phyloP scores from a whole-genome alignment of 92 coral and sea anemone species.

The Siderastrea siderea region DNA sequence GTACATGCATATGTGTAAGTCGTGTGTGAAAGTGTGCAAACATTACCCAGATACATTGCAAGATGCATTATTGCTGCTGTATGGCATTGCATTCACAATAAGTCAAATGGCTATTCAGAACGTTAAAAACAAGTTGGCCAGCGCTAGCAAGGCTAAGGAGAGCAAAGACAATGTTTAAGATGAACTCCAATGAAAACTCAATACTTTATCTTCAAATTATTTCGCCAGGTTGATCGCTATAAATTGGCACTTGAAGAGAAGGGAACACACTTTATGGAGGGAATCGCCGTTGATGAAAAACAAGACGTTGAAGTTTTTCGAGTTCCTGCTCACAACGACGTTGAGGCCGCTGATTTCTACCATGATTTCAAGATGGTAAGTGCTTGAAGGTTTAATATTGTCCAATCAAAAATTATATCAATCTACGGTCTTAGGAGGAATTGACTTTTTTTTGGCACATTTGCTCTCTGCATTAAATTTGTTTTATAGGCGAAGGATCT shows the following conservation, averaged over 20 bases:
- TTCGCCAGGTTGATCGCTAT: background rate
- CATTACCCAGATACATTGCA: too few relatives aligned
- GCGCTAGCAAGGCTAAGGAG: too few relatives aligned
- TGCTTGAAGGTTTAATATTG: background rate
- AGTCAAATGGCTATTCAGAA: too few relatives aligned
- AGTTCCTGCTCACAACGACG: conserved; percentile 4
- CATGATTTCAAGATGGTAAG: conserved; percentile 12
- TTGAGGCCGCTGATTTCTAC: conserved; percentile 10
- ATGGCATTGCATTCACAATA: too few relatives aligned
- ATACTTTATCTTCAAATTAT: background rate
- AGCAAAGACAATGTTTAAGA: too few relatives aligned
- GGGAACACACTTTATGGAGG: background rate
- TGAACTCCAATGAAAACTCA: background rate
- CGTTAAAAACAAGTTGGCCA: too few relatives aligned
- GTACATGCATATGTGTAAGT: too few relatives aligned
- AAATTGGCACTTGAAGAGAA: background rate
- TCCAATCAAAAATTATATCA: background rate
- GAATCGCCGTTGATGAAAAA: background rate
- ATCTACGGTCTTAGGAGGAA: background rate
- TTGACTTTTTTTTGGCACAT: background rate
- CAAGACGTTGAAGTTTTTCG: conserved; percentile 5
- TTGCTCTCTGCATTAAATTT: too few relatives aligned
- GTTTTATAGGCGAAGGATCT: too few relatives aligned
- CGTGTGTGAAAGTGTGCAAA: too few relatives aligned
- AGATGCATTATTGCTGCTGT: too few relatives aligned